Base-by-base conservation (phyloP, 2,888 invertebrate genomes). In the Branchipolynoe longqiensis region DNA sequence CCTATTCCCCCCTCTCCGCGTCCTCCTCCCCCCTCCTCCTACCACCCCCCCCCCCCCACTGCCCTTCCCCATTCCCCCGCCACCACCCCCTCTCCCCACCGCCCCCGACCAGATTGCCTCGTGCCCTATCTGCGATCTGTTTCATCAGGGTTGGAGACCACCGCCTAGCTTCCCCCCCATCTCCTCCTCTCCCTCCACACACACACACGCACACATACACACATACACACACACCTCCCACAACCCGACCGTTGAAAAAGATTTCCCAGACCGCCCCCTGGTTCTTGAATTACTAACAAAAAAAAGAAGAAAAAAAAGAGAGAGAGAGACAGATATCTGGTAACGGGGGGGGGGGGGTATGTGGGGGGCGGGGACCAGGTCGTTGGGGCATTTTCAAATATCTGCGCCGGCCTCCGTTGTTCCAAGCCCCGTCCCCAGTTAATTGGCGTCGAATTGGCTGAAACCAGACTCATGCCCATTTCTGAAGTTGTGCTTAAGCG, bases 301-400 rank as follows among this genome's bases (percentile, higher is more conserved):
- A n/a, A n/a, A n/a, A n/a, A n/a, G n/a, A n/a, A n/a, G n/a, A n/a
- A n/a, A n/a, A n/a, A n/a, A n/a, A n/a, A n/a, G n/a, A n/a, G n/a
- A n/a, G n/a, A n/a, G n/a, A n/a, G n/a, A n/a, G n/a, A 69, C 33
- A 69, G 25, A 69, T 69, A 69, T 69, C 69, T 69, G 69, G 69
- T 69, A 38, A 69, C 69, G 18, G 36, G 69, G 38, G 38, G 12
- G 25, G 14, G n/a, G n/a, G n/a, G n/a, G n/a, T n/a, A n/a, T n/a
- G n/a, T n/a, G n/a, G n/a, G n/a, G n/a, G n/a, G n/a, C n/a, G n/a
- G n/a, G n/a, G n/a, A n/a, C n/a, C n/a, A n/a, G n/a, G n/a, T n/a
- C 38, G 18, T 14, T 69, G 12, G 69, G 14, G 1, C 36, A 69
- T 36, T 36, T 69, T 36, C 36, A 33, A 69, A 69, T 69, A 36